Conservation (phyloP, 2,797 vertebrate genomes). For the Spondyliosoma cantharus region DNA sequence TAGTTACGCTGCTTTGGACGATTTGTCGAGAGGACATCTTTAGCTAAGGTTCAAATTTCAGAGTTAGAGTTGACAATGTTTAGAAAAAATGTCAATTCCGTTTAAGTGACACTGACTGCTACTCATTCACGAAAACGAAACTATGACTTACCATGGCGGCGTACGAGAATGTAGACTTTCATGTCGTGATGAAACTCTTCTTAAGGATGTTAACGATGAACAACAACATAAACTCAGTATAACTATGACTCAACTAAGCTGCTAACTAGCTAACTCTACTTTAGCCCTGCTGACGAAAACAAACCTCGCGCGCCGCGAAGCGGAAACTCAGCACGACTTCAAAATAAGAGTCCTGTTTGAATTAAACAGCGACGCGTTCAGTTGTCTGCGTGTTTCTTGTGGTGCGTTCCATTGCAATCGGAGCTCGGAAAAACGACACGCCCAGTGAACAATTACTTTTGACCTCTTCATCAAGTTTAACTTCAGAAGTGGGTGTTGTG, state of each 20-base stretch:
- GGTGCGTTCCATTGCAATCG: too few relatives aligned
- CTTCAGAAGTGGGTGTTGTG: too few relatives aligned
- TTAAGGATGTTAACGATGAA: neutral
- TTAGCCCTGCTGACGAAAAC: constrained; percentile 37
- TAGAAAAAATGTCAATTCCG: neutral
- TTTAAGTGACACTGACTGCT: neutral
- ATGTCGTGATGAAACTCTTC: constrained; percentile 2
- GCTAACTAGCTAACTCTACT: constrained; percentile 24
- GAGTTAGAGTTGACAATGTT: neutral
- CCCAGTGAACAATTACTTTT: too few relatives aligned
- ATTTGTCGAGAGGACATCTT: neutral
- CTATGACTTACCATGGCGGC: constrained; percentile 53
- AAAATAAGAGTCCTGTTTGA: constrained; percentile 64
- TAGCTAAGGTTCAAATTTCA: neutral
- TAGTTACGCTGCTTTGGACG: rapidly evolving
- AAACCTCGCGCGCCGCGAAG: constrained; percentile 69
- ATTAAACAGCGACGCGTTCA: neutral
- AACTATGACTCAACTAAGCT: neutral
- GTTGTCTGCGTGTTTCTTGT: too few relatives aligned
- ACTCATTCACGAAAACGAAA: neutral
- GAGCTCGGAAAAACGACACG: too few relatives aligned
- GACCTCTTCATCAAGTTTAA: too few relatives aligned
- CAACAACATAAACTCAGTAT: neutral
- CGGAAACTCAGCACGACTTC: constrained; percentile 48
- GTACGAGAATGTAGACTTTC: neutral